A percentile compares a stretch with the other conserved stretches of the same genome.
phyloP scores from a whole-genome alignment of 2,113 vertebrate species.

The cattle (Bos taurus) region DNA sequence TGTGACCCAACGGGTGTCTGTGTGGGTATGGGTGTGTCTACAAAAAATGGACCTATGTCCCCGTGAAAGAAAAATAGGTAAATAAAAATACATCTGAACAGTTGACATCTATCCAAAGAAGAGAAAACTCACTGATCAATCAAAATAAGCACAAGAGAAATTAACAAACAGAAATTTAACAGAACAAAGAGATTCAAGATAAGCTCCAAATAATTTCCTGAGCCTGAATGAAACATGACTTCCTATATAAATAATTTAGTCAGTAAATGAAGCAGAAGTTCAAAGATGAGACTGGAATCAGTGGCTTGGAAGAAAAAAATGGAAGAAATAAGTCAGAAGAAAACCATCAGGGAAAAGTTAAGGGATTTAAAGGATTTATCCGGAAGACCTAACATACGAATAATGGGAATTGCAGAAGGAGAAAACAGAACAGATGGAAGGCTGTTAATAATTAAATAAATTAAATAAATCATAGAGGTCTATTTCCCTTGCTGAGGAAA shows the following conservation, averaged over 20 bases:
- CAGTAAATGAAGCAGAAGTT: background rate
- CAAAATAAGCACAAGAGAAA: background rate
- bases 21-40: background rate
- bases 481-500: background rate
- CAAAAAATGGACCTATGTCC: background rate
- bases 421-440: background rate
- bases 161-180: background rate
- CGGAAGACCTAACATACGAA: background rate
- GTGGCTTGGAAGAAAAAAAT: background rate
- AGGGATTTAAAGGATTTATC: background rate
- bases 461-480: background rate
- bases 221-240: background rate
- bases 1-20: background rate
- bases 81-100: background rate
- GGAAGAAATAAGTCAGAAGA: background rate
- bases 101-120: background rate
- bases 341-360: background rate
- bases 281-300: background rate
- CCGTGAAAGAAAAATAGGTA: background rate
- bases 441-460: background rate
- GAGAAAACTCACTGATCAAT: background rate
- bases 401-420: background rate
- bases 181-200: background rate
- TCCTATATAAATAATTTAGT: slow-evolving; percentile 32
- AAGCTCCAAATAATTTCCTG: background rate